These are phyloP conservation scores for Ochotona princeps DNA, from an alignment of 2,113 vertebrate species.

Conservation along the genomic window DNA sequence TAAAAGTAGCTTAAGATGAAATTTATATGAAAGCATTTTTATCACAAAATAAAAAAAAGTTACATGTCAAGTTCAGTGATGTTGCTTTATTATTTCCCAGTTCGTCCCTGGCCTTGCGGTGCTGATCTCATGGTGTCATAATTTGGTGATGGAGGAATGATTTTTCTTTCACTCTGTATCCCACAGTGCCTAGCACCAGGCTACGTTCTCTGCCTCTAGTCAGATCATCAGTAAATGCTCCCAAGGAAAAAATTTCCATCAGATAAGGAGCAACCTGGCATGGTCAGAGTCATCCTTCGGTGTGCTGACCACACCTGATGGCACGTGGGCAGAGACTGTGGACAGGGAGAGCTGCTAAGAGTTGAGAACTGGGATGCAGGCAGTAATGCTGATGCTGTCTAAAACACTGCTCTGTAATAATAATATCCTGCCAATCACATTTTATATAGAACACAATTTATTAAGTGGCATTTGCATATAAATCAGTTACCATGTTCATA, in stretches of 20 bases:
- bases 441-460: not conserved
- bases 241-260: not conserved
- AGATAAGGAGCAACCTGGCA: not conserved
- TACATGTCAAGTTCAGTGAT: slow-evolving; percentile 59
- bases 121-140: not conserved
- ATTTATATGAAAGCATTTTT: slow-evolving; percentile 83
- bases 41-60: slow-evolving; percentile 82
- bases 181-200: not conserved
- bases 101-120: not conserved
- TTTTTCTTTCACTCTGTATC: not conserved
- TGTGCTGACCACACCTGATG: not conserved
- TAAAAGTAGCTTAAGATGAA: slow-evolving; percentile 76
- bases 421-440: not conserved
- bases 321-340: not conserved
- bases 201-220: not conserved
- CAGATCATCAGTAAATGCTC: slow-evolving; percentile 11
- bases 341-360: not conserved
- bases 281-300: not conserved
- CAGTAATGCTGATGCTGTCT: not conserved
- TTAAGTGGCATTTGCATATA: not conserved
- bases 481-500: not conserved
- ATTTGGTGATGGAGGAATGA: not conserved
- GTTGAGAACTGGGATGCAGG: not conserved
- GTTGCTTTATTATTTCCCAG: not conserved
- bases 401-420: not conserved